Evolutionary conservation across 1,140 invertebrate genomes (phyloP).

Genomic region (Caenorhabditis inopinata): DNA sequence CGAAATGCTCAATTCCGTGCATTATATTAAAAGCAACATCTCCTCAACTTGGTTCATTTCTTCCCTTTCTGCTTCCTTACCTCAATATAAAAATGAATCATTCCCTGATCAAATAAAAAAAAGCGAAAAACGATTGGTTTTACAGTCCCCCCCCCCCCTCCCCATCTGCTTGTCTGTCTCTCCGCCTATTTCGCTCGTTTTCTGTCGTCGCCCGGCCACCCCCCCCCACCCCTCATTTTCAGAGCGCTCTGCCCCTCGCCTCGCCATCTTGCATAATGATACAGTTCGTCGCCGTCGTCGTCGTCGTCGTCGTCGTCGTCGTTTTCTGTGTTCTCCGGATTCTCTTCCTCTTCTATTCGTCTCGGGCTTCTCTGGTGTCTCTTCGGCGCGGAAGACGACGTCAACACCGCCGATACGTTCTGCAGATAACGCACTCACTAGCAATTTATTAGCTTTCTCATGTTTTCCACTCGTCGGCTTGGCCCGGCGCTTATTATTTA

Average conservation of each 20-base stretch:
- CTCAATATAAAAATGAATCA: constrained; percentile 31
- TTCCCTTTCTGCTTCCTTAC: background rate
- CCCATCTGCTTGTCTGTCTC: too few relatives aligned
- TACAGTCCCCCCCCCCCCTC: background rate
- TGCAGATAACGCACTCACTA: constrained; percentile 31
- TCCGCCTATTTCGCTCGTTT: too few relatives aligned
- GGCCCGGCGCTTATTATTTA: background rate
- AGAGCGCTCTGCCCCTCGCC: too few relatives aligned
- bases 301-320: too few relatives aligned
- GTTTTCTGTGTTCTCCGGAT: background rate
- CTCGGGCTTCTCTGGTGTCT: background rate
- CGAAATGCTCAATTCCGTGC: background rate
- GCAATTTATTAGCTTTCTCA: constrained; percentile 29
- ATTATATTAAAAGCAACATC: background rate
- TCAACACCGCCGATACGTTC: background rate
- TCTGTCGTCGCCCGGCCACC: too few relatives aligned
- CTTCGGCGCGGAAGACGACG: background rate
- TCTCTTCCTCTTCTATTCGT: too few relatives aligned
- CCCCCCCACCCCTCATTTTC: too few relatives aligned
- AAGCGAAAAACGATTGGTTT: background rate
- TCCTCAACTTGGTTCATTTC: too few relatives aligned
- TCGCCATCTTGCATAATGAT: background rate
- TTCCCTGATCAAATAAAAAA: constrained; percentile 22
- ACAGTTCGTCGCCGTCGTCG: background rate
- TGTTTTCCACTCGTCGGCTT: background rate